Percentiles rank a stretch among this genome's conserved stretches.
phyloP scores from a whole-genome alignment of 1,140 invertebrate species.

The Charaxes varanes region DNA sequence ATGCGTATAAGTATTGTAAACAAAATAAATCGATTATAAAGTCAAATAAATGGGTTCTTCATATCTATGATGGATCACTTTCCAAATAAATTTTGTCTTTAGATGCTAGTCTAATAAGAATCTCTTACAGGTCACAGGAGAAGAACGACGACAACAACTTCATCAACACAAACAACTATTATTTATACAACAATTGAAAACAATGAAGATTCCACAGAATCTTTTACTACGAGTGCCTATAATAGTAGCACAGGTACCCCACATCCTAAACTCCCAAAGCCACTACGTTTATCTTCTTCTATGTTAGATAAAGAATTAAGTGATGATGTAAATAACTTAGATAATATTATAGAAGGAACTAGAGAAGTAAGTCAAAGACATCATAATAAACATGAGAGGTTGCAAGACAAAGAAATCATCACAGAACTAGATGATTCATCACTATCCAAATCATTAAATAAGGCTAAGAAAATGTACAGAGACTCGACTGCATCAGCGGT shows the following conservation, averaged over 20 bases:
- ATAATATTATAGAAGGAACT: conserved; percentile 45
- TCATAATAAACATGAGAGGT: conserved; percentile 41
- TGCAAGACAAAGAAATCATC: conserved; percentile 49
- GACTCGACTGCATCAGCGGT: conserved; percentile 47
- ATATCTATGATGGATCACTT: too few relatives aligned
- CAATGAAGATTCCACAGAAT: conserved; percentile 34
- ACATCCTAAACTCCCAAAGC: conserved; percentile 57
- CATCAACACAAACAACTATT: conserved; percentile 49
- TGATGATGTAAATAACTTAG: conserved; percentile 56
- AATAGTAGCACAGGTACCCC: conserved; percentile 29
- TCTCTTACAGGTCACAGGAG: conserved; percentile 52
- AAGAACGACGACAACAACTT: conserved; percentile 58
- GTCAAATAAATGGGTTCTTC: too few relatives aligned
- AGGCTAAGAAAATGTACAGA: conserved; percentile 70
- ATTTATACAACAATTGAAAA: conserved; percentile 37
- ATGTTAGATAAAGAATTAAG: conserved; percentile 41
- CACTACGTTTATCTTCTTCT: conserved; percentile 42
- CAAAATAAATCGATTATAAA: too few relatives aligned
- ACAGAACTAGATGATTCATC: conserved; percentile 47
- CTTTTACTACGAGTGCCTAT: conserved; percentile 37
- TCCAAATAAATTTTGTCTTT: too few relatives aligned
- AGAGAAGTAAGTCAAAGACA: conserved; percentile 40
- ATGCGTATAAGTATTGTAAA: too few relatives aligned
- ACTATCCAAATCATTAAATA: conserved; percentile 54
- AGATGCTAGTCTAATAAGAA: not conserved